A percentile compares a stretch with the other conserved stretches of the same genome.
These are phyloP conservation scores for Channa maculata DNA, from an alignment of 2,113 vertebrate genomes.

Conservation along the genomic window DNA sequence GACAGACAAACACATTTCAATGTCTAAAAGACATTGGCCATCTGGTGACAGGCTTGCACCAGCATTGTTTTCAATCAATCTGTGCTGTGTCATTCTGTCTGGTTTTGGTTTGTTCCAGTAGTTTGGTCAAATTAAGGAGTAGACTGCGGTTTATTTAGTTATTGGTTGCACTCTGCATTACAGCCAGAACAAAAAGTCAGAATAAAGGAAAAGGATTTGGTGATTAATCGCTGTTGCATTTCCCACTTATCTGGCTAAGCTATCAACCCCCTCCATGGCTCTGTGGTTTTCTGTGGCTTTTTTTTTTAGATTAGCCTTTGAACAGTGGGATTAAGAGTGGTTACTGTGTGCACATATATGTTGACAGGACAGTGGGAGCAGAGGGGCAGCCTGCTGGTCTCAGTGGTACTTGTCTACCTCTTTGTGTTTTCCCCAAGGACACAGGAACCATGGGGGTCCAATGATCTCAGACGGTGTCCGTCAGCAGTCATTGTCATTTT, in stretches of 20 bases:
- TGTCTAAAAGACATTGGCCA: conserved; percentile 63
- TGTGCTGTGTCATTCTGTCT: conserved; percentile 54
- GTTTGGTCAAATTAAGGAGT: conserved; percentile 30
- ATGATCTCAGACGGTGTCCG: conserved; percentile 59
- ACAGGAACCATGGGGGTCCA: conserved; percentile 65
- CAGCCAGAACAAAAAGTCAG: not conserved
- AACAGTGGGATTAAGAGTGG: conserved; percentile 50
- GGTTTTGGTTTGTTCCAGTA: conserved; percentile 38
- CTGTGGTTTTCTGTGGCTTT: conserved; percentile 7
- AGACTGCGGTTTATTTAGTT: conserved; percentile 10
- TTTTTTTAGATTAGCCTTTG: conserved; percentile 42
- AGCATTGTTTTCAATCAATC: conserved; percentile 55
- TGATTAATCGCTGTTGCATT: conserved; percentile 24
- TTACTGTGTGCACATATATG: conserved; percentile 43
- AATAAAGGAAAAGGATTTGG: not conserved
- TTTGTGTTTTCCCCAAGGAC: conserved; percentile 75
- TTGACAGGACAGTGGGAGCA: conserved; percentile 60
- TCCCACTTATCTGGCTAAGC: conserved; percentile 6
- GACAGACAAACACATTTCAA: conserved; percentile 67
- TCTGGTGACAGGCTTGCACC: conserved; percentile 70
- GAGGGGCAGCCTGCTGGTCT: conserved; percentile 67
- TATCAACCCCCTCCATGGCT: not conserved
- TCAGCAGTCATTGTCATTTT: conserved; percentile 71
- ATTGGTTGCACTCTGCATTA: conserved; percentile 1
- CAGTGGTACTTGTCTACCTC: conserved; percentile 68